Conservation (phyloP, 2,113 vertebrate species). For the Cololabis saira region DNA sequence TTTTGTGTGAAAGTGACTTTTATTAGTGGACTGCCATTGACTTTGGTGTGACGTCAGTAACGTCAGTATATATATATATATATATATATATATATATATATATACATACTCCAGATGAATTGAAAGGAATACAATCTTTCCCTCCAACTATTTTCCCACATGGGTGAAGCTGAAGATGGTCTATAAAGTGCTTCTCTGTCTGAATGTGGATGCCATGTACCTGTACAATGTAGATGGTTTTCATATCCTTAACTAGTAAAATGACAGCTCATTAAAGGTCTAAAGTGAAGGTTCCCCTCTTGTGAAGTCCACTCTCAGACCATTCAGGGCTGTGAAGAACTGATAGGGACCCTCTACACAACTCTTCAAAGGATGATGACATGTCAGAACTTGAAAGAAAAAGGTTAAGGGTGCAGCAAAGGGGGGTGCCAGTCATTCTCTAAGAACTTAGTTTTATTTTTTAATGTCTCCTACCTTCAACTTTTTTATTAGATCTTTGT, state of each 20-base stretch:
- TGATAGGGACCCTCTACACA: constrained; percentile 44
- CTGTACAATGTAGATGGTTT: constrained; percentile 66
- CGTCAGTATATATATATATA: background rate
- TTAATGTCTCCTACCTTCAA: constrained; percentile 21
- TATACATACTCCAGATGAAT: constrained; percentile 2
- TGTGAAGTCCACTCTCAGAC: constrained; percentile 51
- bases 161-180: constrained; percentile 5
- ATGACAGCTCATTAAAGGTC: constrained; percentile 76
- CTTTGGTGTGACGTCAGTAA: background rate
- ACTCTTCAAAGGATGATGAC: constrained; percentile 59
- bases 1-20: too few species aligned
- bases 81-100: background rate
- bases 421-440: constrained; percentile 30
- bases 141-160: constrained; percentile 4
- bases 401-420: constrained; percentile 41
- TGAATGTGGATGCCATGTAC: constrained; percentile 44
- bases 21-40: too few species aligned
- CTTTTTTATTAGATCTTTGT: constrained; percentile 4
- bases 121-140: constrained; percentile 1
- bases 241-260: constrained; percentile 51
- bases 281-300: constrained; percentile 60
- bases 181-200: constrained; percentile 2
- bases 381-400: constrained; percentile 57
- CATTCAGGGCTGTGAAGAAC: constrained; percentile 45
- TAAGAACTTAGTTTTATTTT: constrained; percentile 39